Conservation (phyloP, 2,888 invertebrate species). For the Nymphalis urticae region DNA sequence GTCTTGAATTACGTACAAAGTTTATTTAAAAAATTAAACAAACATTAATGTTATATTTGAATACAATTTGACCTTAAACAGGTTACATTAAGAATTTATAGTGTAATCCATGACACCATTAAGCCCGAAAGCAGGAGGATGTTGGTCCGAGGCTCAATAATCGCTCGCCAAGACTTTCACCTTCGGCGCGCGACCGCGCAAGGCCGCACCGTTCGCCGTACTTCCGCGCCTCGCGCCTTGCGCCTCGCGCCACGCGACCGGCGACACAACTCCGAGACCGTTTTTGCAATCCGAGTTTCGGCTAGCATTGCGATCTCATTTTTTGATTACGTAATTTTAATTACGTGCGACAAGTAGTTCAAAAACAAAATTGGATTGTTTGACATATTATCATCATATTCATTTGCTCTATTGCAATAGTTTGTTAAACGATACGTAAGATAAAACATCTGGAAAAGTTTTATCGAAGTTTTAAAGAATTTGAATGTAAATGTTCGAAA, state of each 20-base stretch:
- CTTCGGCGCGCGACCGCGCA: conserved; percentile 74
- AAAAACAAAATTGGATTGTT: neutral
- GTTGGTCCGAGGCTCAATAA: conserved; percentile 76
- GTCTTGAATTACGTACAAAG: neutral
- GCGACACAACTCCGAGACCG: conserved; percentile 46
- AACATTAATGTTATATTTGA: neutral
- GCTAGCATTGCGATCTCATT: conserved; percentile 44
- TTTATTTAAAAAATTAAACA: neutral
- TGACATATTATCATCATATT: neutral
- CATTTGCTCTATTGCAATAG: neutral
- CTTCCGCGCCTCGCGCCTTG: conserved; percentile 48
- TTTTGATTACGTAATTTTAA: conserved; percentile 32
- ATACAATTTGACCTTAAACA: neutral
- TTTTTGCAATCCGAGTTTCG: conserved; percentile 68
- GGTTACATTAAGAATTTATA: neutral
- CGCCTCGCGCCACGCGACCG: conserved; percentile 50
- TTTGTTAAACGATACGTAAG: neutral
- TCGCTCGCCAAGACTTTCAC: conserved; percentile 78
- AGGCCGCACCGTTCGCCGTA: conserved; percentile 73
- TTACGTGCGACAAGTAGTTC: conserved; percentile 11
- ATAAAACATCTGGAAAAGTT: neutral
- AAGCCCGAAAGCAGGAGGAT: conserved; percentile 60
- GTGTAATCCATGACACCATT: conserved; percentile 28
- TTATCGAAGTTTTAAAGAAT: neutral
- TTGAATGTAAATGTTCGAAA: conserved; percentile 12